Evolutionary conservation across 2,797 vertebrate species (phyloP).

Genomic region (Lagothrix lagotricha): DNA sequence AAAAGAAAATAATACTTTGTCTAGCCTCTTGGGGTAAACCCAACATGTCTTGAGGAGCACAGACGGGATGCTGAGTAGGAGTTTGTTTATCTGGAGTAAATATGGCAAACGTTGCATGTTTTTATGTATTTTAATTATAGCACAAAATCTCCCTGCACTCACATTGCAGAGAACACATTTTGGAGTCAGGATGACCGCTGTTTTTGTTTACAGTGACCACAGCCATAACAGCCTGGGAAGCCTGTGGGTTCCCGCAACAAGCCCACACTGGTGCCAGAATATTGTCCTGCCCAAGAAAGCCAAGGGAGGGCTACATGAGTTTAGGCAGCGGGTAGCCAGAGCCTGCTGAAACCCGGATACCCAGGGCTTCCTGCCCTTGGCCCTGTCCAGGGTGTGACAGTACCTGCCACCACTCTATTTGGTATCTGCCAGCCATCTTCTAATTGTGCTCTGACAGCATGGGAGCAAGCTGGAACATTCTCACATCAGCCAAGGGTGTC

Average conservation of each 20-base stretch:
- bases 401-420: accelerated
- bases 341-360: neutral
- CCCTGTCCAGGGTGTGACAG: neutral
- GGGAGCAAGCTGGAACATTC: neutral
- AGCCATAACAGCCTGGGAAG: neutral
- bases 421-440: neutral
- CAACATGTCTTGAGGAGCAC: neutral
- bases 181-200: neutral
- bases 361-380: neutral
- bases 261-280: neutral
- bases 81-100: neutral
- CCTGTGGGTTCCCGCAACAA: neutral
- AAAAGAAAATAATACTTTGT: neutral
- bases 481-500: neutral
- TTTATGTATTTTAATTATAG: neutral
- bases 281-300: neutral
- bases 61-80: neutral
- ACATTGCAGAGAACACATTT: neutral
- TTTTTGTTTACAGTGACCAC: neutral
- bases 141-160: neutral
- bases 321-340: neutral
- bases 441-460: neutral
- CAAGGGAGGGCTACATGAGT: accelerated
- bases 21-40: neutral
- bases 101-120: neutral